These are phyloP conservation scores for Melospiza melodia DNA, from an alignment of 2,113 vertebrate species.

Conservation along the genomic window DNA sequence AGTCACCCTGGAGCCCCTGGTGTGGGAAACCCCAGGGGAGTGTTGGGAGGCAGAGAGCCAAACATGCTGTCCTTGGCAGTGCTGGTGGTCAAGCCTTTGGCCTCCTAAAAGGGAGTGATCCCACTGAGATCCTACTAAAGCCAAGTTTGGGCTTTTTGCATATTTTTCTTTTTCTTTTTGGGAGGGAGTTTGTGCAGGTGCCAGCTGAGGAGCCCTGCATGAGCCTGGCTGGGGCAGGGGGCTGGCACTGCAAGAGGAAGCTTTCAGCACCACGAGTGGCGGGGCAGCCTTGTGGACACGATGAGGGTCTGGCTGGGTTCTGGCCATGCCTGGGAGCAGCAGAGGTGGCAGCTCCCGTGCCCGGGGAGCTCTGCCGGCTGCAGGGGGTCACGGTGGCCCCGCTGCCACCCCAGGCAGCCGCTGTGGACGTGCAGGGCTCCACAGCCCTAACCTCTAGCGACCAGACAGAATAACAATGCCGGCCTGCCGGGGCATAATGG, in stretches of 20 bases:
- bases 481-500: conserved; percentile 45
- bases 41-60: not conserved
- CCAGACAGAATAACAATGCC: conserved; percentile 65
- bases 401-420: not conserved
- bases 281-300: not conserved
- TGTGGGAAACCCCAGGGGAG: not conserved
- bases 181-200: not conserved
- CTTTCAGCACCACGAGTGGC: not conserved
- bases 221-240: not conserved
- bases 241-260: not conserved
- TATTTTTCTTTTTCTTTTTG: not conserved
- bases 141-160: not conserved
- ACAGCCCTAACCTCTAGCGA: conserved; percentile 55
- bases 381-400: not conserved
- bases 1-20: not conserved
- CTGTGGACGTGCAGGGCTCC: conserved; percentile 50
- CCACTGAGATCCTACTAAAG: not conserved
- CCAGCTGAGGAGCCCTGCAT: not conserved
- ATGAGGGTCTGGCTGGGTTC: not conserved
- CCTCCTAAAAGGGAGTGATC: not conserved
- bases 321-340: not conserved
- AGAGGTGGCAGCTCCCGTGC: accelerated
- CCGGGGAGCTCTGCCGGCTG: accelerated
- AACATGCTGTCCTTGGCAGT: accelerated
- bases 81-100: not conserved